Conservation (phyloP, 2,888 invertebrate species). For the Auanema sp. region DNA sequence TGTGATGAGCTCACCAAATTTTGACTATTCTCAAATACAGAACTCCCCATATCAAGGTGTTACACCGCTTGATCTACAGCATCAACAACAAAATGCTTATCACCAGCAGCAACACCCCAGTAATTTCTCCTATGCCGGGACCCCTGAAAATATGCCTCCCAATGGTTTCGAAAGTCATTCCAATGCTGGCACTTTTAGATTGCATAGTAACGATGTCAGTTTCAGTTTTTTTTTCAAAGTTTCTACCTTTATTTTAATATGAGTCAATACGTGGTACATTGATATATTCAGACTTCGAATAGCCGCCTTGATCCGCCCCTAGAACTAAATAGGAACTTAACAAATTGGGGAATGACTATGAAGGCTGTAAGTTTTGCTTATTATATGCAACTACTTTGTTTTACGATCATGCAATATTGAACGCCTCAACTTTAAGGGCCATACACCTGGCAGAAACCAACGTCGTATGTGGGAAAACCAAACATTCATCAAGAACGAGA, state of each 20-base stretch:
- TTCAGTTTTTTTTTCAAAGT: neutral
- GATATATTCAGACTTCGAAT: constrained; percentile 20
- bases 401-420: neutral
- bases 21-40: neutral
- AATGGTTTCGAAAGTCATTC: constrained; percentile 13
- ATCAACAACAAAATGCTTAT: constrained; percentile 18
- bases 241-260: neutral
- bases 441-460: constrained; percentile 25
- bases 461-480: constrained; percentile 59
- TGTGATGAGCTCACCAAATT: constrained; percentile 13
- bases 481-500: constrained; percentile 53
- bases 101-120: constrained; percentile 2
- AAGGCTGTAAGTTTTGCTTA: constrained; percentile 12
- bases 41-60: constrained; percentile 17
- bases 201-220: constrained; percentile 25
- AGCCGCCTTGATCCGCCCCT: constrained; percentile 57
- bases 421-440: constrained; percentile 5
- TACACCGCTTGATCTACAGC: constrained; percentile 19
- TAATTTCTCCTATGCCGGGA: constrained; percentile 7
- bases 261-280: neutral
- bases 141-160: constrained; percentile 8
- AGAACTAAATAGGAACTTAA: constrained; percentile 59
- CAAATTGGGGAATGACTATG: constrained; percentile 62
- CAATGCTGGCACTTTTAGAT: constrained; percentile 20
- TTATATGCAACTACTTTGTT: neutral